Conservation (phyloP, 1,140 invertebrate species). For the Drosophila teissieri region DNA sequence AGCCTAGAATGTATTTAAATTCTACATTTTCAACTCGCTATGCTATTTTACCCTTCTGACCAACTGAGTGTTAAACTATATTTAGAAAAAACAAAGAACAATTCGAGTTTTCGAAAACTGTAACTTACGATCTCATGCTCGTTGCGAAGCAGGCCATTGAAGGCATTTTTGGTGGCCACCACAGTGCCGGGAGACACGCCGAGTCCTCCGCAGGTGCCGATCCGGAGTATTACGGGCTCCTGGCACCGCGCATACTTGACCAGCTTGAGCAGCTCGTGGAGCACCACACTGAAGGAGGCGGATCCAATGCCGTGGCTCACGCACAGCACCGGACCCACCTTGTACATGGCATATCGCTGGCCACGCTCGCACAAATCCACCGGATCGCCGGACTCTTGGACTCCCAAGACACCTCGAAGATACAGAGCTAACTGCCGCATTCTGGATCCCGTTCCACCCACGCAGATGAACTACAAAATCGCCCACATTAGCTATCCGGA, state of each 20-base stretch:
- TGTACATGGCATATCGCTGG: conserved; percentile 97
- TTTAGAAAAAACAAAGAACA: no score
- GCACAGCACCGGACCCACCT: conserved; percentile 86
- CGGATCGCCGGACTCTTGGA: conserved; percentile 91
- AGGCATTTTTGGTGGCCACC: conserved; percentile 93
- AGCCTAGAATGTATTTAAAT: conserved; percentile 84
- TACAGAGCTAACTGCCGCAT: conserved; percentile 96
- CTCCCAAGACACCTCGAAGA: conserved; percentile 92
- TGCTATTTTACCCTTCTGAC: not conserved
- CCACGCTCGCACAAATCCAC: conserved; percentile 91
- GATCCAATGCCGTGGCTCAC: conserved; percentile 96
- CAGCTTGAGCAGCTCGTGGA: conserved; percentile 96
- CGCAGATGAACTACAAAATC: conserved; percentile 93
- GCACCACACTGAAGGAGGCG: conserved; percentile 94
- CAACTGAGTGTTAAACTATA: not conserved
- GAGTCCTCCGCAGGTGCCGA: conserved; percentile 96
- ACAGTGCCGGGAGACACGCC: conserved; percentile 94
- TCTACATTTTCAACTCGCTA: not conserved
- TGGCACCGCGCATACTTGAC: conserved; percentile 94
- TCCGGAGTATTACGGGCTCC: conserved; percentile 94
- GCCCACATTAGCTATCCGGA: no score
- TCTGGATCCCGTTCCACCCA: conserved; percentile 96
- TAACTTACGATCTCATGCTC: conserved; percentile 88
- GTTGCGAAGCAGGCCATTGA: conserved; percentile 91
- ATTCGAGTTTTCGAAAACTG: not conserved